Evolutionary conservation across 2,888 invertebrate species (phyloP), one percentile per base, ranked within the genome.

Genomic region (Argyra leucocephala): DNA sequence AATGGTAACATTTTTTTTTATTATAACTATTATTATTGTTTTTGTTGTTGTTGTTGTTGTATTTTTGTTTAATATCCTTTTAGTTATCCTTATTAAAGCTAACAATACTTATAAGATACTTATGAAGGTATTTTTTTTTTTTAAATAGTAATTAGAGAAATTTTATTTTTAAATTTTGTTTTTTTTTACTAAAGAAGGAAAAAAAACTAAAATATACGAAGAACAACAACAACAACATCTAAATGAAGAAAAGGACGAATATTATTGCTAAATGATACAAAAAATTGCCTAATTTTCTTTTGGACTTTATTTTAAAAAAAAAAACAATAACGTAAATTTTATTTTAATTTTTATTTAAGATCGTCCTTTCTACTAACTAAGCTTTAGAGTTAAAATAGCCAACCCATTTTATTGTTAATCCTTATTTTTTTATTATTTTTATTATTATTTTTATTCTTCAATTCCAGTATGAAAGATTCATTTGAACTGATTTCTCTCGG

Each of bases 181-280:
- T n/a, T n/a, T n/a, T n/a, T n/a, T n/a, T n/a, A n/a, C n/a, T n/a
- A n/a, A n/a, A n/a, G 10, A 31, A 7, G 31, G 31, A 48, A 15
- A 15, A 48, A 48, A 48, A 48, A 48, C 5, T 7, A 31, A 31
- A 31, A n/a, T n/a, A 31, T 31, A 5, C 5, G 31, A 31, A 31
- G 10, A 5, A 31, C 5, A 31, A 31, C 10, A 7, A 31, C 5
- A 31, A 31, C 31, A 31, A 10, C 6, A 31, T n/a, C 31, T 7
- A 10, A 10, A 31, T 10, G 10, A 5, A 31, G 6, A 31, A 31
- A 31, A 31, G 31, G 31, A 31, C 10, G 10, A 48, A 48, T 18
- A 48, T 48, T 18, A 48, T 48, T 48, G 48, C 48, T 48, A 48
- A 48, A 48, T 48, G 48, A 48, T 48, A 48, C 48, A 48, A 48